These are phyloP conservation scores for Pogonocichla stellata DNA, from an alignment of 2,113 vertebrate genomes.

Conservation along the genomic window DNA sequence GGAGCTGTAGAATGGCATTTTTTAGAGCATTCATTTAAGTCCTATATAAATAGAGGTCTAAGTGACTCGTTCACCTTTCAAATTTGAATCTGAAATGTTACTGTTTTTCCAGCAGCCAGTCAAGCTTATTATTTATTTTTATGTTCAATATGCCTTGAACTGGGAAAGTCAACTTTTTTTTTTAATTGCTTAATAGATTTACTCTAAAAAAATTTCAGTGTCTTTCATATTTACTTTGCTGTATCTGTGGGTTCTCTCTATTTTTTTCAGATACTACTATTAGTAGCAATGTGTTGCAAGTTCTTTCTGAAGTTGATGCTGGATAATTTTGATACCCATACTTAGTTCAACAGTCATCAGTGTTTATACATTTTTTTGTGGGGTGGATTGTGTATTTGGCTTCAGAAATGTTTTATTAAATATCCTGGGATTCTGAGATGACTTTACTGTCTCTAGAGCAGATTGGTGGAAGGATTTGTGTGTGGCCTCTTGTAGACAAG, in stretches of 20 bases:
- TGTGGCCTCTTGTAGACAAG: neutral
- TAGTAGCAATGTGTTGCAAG: neutral
- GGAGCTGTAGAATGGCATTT: neutral
- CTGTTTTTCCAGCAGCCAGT: neutral
- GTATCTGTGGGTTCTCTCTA: neutral
- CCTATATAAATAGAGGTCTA: neutral
- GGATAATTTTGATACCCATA: neutral
- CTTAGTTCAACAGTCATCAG: neutral
- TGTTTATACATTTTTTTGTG: constrained; percentile 27
- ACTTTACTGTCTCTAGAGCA: constrained; percentile 1
- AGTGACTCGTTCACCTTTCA: neutral
- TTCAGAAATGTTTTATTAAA: constrained; percentile 35
- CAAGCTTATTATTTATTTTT: neutral
- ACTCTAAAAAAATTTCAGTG: neutral
- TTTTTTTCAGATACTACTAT: neutral
- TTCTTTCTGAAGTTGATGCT: neutral
- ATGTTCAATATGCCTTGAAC: neutral
- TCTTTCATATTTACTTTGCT: neutral
- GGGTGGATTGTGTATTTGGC: constrained; percentile 15
- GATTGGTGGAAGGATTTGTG: neutral
- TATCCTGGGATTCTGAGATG: neutral
- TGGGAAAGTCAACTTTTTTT: neutral
- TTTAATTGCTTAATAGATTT: neutral
- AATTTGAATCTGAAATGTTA: neutral
- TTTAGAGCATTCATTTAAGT: neutral